Conservation (phyloP, 2,113 vertebrate genomes). For the Tyrannus savana region DNA sequence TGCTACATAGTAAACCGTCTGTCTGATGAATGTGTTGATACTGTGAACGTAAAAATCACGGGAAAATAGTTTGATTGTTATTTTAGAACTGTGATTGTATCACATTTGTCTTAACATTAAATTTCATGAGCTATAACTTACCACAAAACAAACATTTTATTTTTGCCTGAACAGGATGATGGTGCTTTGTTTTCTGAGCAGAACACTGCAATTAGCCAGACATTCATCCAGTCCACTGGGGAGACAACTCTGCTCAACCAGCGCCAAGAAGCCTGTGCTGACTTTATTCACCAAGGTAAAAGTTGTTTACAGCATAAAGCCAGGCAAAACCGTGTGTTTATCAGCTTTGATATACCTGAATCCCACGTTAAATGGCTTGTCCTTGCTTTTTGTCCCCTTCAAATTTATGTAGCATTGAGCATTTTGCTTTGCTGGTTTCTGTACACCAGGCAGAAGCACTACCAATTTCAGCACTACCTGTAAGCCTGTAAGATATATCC, state of each 20-base stretch:
- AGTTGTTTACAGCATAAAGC: background rate
- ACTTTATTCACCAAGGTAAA: slow-evolving; percentile 89
- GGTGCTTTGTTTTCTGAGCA: slow-evolving; percentile 68
- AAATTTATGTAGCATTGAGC: background rate
- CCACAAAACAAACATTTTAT: background rate
- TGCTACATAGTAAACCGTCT: background rate
- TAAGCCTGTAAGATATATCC: background rate
- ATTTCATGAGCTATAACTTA: slow-evolving; percentile 1
- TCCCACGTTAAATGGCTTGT: background rate
- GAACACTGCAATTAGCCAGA: slow-evolving; percentile 44
- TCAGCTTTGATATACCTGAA: background rate
- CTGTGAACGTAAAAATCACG: background rate
- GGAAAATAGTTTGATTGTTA: background rate
- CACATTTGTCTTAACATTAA: background rate
- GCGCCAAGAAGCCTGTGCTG: slow-evolving; percentile 73
- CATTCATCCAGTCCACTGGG: slow-evolving; percentile 15
- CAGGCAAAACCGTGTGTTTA: background rate
- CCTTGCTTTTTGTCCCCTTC: background rate
- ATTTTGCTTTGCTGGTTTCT: background rate
- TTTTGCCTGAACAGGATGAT: slow-evolving; percentile 67
- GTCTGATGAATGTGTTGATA: background rate
- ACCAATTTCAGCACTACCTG: background rate
- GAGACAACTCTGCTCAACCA: slow-evolving; percentile 51
- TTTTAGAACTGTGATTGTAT: background rate
- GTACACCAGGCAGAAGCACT: background rate